phyloP scores from a whole-genome alignment of 2,888 invertebrate genomes.

The Chaitophorus viminalis region DNA sequence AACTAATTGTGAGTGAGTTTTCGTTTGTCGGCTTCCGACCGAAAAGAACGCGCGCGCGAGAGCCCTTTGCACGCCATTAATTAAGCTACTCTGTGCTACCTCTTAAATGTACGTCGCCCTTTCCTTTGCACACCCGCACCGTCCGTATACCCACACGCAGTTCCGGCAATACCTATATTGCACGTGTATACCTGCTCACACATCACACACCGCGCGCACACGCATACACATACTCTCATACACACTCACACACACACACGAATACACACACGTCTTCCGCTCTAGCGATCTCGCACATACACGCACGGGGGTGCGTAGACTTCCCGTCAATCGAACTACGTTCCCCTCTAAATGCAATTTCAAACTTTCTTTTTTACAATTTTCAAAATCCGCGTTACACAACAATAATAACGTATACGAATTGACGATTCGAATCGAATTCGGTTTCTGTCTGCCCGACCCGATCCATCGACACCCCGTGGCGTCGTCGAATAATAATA shows the following conservation, averaged over 20 bases:
- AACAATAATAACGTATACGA: neutral
- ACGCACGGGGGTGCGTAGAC: too few species aligned
- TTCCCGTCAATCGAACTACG: too few species aligned
- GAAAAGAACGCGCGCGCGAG: constrained; percentile 26
- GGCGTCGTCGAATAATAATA: neutral
- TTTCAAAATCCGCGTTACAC: neutral
- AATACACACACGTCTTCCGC: neutral
- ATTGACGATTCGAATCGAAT: neutral
- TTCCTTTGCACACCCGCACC: neutral
- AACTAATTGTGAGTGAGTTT: constrained; percentile 54
- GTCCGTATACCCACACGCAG: neutral
- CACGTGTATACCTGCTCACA: neutral
- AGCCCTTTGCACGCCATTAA: constrained; percentile 53
- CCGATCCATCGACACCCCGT: neutral
- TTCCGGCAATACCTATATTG: neutral
- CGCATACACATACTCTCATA: neutral
- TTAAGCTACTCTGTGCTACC: constrained; percentile 37
- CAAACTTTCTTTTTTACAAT: neutral
- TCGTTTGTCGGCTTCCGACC: constrained; percentile 49
- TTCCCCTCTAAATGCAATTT: neutral
- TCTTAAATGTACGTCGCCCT: neutral
- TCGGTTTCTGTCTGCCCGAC: neutral
- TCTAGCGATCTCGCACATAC: neutral
- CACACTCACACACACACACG: neutral
- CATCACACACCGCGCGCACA: neutral